phyloP scores from a whole-genome alignment of 1,140 invertebrate species.

The Mesaphorura yosii region DNA sequence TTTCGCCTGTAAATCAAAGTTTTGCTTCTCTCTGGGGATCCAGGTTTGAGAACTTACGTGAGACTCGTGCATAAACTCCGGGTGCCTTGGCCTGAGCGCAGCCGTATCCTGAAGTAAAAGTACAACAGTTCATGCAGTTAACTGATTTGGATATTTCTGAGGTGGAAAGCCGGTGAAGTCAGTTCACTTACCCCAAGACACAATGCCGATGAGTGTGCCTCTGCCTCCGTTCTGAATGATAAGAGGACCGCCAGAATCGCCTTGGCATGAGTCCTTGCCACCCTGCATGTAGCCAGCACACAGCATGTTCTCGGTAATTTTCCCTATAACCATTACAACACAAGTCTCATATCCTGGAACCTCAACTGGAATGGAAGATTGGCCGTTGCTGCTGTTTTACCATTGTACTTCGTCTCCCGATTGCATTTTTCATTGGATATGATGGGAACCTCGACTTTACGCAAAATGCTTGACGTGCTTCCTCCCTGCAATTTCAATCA shows the following conservation, averaged over 20 bases:
- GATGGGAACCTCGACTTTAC: slow-evolving; percentile 31
- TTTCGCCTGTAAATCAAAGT: too few relatives aligned
- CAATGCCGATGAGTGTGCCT: slow-evolving; percentile 30
- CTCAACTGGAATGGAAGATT: not conserved
- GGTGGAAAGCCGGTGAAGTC: too few relatives aligned
- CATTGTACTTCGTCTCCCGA: slow-evolving; percentile 18
- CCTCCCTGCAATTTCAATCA: slow-evolving; percentile 36
- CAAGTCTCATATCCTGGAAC: not conserved
- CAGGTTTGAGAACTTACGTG: not conserved
- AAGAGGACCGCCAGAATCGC: slow-evolving; percentile 24
- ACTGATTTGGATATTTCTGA: not conserved
- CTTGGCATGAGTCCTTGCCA: slow-evolving; percentile 69
- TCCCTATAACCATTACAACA: not conserved
- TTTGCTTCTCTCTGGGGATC: not conserved
- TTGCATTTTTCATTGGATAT: slow-evolving; percentile 27
- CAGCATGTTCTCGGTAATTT: slow-evolving; percentile 40
- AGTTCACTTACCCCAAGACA: slow-evolving; percentile 17
- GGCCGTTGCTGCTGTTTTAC: not conserved
- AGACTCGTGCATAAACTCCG: slow-evolving; percentile 4
- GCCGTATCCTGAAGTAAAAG: slow-evolving; percentile 25
- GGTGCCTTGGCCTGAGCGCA: slow-evolving; percentile 12
- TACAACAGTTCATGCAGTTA: not conserved
- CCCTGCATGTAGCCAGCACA: slow-evolving; percentile 64
- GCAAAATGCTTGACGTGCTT: slow-evolving; percentile 35
- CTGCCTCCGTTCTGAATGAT: slow-evolving; percentile 21